A percentile compares a stretch with the other conserved stretches of the same genome.
These are phyloP conservation scores for Noctua fimbriata DNA, from an alignment of 2,888 invertebrate genomes.

Conservation along the genomic window DNA sequence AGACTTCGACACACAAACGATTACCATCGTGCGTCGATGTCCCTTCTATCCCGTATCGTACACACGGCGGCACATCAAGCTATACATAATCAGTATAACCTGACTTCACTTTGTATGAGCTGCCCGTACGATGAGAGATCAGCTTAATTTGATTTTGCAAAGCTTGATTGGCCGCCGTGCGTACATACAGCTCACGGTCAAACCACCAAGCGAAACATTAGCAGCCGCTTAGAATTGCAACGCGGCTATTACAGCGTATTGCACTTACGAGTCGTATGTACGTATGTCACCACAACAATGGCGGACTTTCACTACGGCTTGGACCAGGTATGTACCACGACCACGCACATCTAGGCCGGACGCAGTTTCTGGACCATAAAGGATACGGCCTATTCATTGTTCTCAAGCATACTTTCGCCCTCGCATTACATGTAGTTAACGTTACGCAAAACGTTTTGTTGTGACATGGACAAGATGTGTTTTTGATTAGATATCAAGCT, in stretches of 20 bases:
- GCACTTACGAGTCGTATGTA: conserved; percentile 56
- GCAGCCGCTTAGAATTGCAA: conserved; percentile 35
- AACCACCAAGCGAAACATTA: conserved; percentile 33
- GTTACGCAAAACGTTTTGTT: conserved; percentile 55
- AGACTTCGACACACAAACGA: not conserved
- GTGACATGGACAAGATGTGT: conserved; percentile 24
- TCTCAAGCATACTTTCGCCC: conserved; percentile 73
- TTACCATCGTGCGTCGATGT: not conserved
- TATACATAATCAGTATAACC: too few relatives aligned
- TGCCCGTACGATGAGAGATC: too few relatives aligned
- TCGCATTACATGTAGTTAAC: conserved; percentile 65
- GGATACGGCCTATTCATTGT: conserved; percentile 84
- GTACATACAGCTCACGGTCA: conserved; percentile 19
- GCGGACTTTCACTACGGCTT: conserved; percentile 79
- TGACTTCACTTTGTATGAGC: too few relatives aligned
- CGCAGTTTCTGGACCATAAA: conserved; percentile 88
- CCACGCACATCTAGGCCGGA: conserved; percentile 83
- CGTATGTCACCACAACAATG: conserved; percentile 77
- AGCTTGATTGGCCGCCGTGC: too few relatives aligned
- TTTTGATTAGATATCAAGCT: conserved; percentile 23
- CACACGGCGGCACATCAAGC: too few relatives aligned
- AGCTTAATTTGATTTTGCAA: too few relatives aligned
- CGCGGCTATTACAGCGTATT: conserved; percentile 54
- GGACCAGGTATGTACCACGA: conserved; percentile 56
- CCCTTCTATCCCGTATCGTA: not conserved